Evolutionary conservation across 2,888 invertebrate genomes (phyloP).

Genomic region (Ochlodes sylvanus): DNA sequence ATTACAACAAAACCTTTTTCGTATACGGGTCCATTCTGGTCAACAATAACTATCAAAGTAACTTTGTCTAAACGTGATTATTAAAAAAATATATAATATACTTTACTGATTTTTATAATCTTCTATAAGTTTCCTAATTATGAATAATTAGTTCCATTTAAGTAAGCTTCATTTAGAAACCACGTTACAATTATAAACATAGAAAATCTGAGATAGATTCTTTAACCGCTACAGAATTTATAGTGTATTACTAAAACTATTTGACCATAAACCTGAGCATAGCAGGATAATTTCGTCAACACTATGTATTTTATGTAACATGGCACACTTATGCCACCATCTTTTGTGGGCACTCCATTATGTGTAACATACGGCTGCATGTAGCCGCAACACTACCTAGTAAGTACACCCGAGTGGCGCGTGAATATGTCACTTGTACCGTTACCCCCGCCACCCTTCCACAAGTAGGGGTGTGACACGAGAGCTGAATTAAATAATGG

Average conservation of each 20-base stretch:
- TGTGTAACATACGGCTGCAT: slow-evolving; percentile 62
- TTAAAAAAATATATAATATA: no score
- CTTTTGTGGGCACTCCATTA: slow-evolving; percentile 66
- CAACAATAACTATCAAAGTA: no score
- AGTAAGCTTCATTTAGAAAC: no score
- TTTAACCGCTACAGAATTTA: no score
- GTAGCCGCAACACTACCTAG: slow-evolving; percentile 63
- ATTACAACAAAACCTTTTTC: no score
- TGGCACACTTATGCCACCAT: slow-evolving; percentile 47
- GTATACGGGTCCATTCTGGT: no score
- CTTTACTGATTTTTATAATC: no score
- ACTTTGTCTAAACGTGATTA: no score
- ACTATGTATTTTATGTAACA: slow-evolving; percentile 47
- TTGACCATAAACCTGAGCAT: slow-evolving; percentile 4
- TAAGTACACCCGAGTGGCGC: slow-evolving; percentile 69
- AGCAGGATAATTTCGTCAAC: slow-evolving; percentile 7
- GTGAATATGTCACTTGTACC: slow-evolving; percentile 78
- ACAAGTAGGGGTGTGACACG: slow-evolving; percentile 55
- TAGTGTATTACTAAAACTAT: slow-evolving; percentile 3
- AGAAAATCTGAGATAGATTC: no score
- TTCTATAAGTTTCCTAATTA: no score
- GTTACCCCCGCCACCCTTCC: slow-evolving; percentile 52
- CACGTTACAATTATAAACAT: no score
- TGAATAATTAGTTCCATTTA: no score
- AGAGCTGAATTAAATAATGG: slow-evolving; percentile 68